Evolutionary conservation across 2,888 invertebrate species (phyloP).

Genomic region (Campopleginae sp.): DNA sequence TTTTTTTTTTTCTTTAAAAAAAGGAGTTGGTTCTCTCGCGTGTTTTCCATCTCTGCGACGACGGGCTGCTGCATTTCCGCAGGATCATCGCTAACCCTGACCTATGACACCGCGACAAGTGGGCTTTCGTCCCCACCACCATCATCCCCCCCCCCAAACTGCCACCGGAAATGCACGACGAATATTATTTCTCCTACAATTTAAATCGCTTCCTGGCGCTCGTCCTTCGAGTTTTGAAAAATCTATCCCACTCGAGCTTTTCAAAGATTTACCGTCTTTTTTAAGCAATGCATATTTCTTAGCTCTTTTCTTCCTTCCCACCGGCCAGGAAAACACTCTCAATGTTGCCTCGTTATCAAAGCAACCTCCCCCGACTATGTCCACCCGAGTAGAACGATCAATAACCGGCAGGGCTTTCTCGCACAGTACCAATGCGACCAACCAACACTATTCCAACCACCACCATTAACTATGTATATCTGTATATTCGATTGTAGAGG

Average conservation of each 20-base stretch:
- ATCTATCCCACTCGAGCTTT: background rate
- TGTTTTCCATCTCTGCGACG: conserved; percentile 24
- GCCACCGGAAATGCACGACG: conserved; percentile 18
- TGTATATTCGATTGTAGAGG: background rate
- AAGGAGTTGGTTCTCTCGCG: background rate
- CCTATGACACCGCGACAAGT: conserved; percentile 47
- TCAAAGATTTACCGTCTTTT: background rate
- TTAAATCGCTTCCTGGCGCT: background rate
- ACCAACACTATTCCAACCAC: background rate
- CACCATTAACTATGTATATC: conserved; percentile 11
- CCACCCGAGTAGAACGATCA: conserved; percentile 59
- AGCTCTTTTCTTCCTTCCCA: conserved; percentile 1
- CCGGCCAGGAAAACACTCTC: conserved; percentile 19
- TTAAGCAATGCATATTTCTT: background rate
- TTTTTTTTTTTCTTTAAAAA: too few relatives aligned
- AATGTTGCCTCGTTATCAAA: conserved; percentile 8
- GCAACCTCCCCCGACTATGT: conserved; percentile 40
- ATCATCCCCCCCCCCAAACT: background rate
- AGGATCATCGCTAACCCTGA: conserved; percentile 61
- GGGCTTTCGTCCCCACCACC: conserved; percentile 1
- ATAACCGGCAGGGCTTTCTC: conserved; percentile 57
- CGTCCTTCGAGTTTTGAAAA: background rate
- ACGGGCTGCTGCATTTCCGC: conserved; percentile 23
- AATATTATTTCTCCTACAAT: background rate
- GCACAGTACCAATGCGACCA: conserved; percentile 29